Percentiles rank a stretch among this genome's conserved stretches.
These are phyloP conservation scores for Plectropomus leopardus DNA, from an alignment of 2,113 vertebrate species.

Conservation along the genomic window DNA sequence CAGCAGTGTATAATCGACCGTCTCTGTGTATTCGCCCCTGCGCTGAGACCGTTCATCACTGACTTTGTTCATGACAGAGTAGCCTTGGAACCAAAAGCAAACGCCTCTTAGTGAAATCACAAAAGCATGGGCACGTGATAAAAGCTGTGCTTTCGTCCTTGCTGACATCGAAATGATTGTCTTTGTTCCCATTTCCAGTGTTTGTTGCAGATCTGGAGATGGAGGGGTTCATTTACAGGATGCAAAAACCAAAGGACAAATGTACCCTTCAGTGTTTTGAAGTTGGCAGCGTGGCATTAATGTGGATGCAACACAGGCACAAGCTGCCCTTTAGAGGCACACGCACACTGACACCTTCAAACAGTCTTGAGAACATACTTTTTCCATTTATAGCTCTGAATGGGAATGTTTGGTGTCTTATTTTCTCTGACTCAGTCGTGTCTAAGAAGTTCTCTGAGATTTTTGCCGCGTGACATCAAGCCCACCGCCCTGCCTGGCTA, in stretches of 20 bases:
- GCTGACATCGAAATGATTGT: conserved; percentile 61
- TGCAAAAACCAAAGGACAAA: conserved; percentile 49
- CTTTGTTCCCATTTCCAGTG: conserved; percentile 46
- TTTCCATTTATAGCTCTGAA: conserved; percentile 64
- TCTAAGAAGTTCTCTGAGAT: conserved; percentile 13
- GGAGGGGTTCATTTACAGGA: conserved; percentile 45
- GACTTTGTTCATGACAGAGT: conserved; percentile 66
- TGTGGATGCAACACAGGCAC: conserved; percentile 52
- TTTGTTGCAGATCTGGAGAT: conserved; percentile 28
- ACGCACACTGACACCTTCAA: conserved; percentile 6
- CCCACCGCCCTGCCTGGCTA: background rate
- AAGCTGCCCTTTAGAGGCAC: conserved; percentile 48
- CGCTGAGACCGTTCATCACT: conserved; percentile 52
- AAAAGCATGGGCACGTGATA: conserved; percentile 40
- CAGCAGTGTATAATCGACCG: conserved; percentile 12
- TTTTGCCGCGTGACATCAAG: background rate
- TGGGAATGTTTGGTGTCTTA: conserved; percentile 36
- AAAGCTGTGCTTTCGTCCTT: conserved; percentile 55
- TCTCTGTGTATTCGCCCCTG: conserved; percentile 35
- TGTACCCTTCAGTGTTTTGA: conserved; percentile 47
- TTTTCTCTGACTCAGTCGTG: conserved; percentile 18
- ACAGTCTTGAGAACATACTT: conserved; percentile 36
- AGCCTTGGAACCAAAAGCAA: conserved; percentile 54
- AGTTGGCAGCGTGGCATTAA: conserved; percentile 52
- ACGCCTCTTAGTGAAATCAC: conserved; percentile 60